Evolutionary conservation across 2,888 invertebrate genomes (phyloP).

Genomic region (Endotricha flammealis): DNA sequence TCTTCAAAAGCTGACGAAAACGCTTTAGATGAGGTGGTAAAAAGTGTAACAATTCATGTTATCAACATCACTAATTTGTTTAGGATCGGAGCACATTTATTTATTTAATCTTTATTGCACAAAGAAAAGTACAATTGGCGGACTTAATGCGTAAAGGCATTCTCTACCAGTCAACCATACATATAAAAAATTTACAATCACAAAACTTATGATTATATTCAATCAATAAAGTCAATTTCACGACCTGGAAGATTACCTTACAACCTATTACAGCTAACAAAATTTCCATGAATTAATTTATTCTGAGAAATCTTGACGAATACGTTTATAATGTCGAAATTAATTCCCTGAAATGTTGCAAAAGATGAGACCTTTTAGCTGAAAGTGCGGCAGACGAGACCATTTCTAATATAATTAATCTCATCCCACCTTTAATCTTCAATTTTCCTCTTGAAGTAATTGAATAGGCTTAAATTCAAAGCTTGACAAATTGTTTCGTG

Average conservation of each 20-base stretch:
- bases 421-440: conserved; percentile 42
- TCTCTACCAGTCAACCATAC: no score
- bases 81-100: no score
- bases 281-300: conserved; percentile 43
- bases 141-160: no score
- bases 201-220: no score
- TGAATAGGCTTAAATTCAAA: conserved; percentile 28
- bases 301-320: conserved; percentile 42
- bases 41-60: no score
- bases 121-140: no score
- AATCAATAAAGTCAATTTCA: no score
- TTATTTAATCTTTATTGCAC: no score
- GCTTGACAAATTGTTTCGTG: conserved; percentile 14
- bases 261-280: conserved; percentile 25
- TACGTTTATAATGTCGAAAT: conserved; percentile 46
- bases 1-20: no score
- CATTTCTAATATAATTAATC: conserved; percentile 54
- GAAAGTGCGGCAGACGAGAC: conserved; percentile 34
- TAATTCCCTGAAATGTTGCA: conserved; percentile 38
- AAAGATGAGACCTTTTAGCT: conserved; percentile 38
- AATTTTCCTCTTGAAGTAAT: conserved; percentile 35
- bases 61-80: no score
- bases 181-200: no score
- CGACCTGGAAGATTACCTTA: background rate
- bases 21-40: no score